Percentiles rank a stretch among this genome's conserved stretches.
These are phyloP conservation scores for Antechinus stuartii DNA, from an alignment of 2,113 vertebrate genomes.

Conservation along the genomic window DNA sequence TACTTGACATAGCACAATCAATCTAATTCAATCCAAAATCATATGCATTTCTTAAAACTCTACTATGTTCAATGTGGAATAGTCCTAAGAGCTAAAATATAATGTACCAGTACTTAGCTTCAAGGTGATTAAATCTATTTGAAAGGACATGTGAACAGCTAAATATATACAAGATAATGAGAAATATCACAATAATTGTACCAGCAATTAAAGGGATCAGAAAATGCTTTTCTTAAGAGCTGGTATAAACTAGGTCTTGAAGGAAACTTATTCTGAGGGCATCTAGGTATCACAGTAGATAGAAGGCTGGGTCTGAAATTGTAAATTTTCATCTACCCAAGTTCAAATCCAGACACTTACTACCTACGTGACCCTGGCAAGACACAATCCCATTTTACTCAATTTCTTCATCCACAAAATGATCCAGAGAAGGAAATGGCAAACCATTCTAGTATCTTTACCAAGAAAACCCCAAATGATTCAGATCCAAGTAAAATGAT, in stretches of 20 bases:
- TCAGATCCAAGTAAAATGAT: no score
- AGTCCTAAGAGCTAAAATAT: not conserved
- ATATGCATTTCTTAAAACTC: not conserved
- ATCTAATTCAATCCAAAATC: not conserved
- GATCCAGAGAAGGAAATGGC: no score
- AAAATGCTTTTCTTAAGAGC: not conserved
- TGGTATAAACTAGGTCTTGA: not conserved
- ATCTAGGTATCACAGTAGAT: no score
- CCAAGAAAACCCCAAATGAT: no score
- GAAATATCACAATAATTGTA: not conserved
- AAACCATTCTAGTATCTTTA: no score
- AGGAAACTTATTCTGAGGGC: not conserved
- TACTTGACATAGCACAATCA: not conserved
- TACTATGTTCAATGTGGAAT: not conserved
- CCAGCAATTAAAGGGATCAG: not conserved
- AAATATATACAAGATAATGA: not conserved
- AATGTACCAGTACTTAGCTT: not conserved
- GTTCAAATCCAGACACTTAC: no score
- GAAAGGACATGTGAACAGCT: not conserved
- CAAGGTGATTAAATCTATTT: not conserved
- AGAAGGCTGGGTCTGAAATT: no score
- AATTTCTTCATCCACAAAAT: no score
- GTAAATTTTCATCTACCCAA: no score
- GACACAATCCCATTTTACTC: no score
- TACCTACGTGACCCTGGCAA: no score